A percentile compares a stretch with the other conserved stretches of the same genome.
These are phyloP conservation scores for Naja naja DNA, from an alignment of 2,113 vertebrate species.

Conservation along the genomic window DNA sequence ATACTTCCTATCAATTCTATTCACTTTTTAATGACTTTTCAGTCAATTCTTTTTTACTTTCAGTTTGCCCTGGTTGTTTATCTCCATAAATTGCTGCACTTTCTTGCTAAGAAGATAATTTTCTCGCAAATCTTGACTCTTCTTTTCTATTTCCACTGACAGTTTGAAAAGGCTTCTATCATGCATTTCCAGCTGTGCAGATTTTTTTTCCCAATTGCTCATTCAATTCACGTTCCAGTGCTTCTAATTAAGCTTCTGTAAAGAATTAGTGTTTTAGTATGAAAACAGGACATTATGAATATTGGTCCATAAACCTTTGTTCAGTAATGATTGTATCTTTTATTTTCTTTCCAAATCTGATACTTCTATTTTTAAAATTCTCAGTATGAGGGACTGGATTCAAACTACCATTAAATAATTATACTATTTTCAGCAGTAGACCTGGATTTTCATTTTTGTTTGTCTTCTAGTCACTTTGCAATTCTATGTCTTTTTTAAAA, in stretches of 20 bases:
- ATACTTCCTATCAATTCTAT: not conserved
- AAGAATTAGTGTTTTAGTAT: not conserved
- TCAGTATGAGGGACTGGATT: not conserved
- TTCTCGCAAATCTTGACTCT: not conserved
- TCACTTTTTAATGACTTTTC: not conserved
- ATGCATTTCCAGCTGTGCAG: not conserved
- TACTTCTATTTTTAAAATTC: not conserved
- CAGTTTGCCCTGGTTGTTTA: not conserved
- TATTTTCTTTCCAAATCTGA: not conserved
- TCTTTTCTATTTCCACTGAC: not conserved
- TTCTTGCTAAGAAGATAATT: not conserved
- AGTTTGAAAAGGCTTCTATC: not conserved
- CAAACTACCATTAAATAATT: not conserved
- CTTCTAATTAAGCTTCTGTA: not conserved
- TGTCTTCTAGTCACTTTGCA: not conserved
- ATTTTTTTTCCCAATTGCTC: not conserved
- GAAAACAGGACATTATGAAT: not conserved
- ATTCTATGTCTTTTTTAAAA: not conserved
- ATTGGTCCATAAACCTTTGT: not conserved
- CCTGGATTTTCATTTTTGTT: not conserved
- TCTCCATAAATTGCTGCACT: not conserved
- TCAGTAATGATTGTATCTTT: not conserved
- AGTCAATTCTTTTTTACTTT: not conserved
- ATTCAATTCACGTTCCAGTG: not conserved
- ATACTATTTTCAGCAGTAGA: not conserved